A percentile compares a stretch with the other conserved stretches of the same genome.
phyloP scores from a whole-genome alignment of 1,140 invertebrate species.

The Planococcus citri region DNA sequence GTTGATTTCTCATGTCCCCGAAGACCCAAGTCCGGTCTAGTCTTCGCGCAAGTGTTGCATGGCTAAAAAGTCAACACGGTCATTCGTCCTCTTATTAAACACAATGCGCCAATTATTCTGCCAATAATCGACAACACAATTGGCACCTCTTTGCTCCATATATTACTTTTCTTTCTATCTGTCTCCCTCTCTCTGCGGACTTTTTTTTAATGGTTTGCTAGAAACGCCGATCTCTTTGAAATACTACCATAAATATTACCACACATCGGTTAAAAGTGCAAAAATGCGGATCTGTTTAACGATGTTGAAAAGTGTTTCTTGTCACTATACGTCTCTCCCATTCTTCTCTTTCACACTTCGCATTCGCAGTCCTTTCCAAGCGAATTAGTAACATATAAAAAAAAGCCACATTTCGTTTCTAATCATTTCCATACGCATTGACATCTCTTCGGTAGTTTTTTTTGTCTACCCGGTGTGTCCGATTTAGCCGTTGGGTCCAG shows the following conservation, averaged over 20 bases:
- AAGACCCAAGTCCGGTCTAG: constrained; percentile 17
- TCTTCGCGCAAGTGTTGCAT: constrained; percentile 4
- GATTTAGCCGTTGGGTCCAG: no score
- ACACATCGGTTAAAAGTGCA: constrained; percentile 10
- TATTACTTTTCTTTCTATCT: constrained; percentile 4
- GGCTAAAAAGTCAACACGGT: constrained; percentile 14
- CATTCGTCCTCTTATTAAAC: constrained; percentile 20
- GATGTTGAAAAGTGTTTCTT: constrained; percentile 17
- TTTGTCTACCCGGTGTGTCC: no score
- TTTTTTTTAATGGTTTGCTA: constrained; percentile 9
- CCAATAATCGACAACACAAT: constrained; percentile 20
- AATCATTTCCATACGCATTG: no score
- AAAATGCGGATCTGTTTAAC: constrained; percentile 18
- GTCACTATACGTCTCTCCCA: not conserved
- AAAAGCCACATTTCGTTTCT: not conserved
- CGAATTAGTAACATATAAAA: not conserved
- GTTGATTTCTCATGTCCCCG: constrained; percentile 16
- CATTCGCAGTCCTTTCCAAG: not conserved
- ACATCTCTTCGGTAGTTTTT: no score
- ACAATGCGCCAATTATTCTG: constrained; percentile 19
- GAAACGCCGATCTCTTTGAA: constrained; percentile 14
- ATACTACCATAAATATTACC: constrained; percentile 16
- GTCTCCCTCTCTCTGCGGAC: no score
- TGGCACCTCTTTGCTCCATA: constrained; percentile 16
- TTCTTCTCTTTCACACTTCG: no score